Base-by-base conservation (phyloP, 2,797 vertebrate species). In the Borostomias antarcticus region DNA sequence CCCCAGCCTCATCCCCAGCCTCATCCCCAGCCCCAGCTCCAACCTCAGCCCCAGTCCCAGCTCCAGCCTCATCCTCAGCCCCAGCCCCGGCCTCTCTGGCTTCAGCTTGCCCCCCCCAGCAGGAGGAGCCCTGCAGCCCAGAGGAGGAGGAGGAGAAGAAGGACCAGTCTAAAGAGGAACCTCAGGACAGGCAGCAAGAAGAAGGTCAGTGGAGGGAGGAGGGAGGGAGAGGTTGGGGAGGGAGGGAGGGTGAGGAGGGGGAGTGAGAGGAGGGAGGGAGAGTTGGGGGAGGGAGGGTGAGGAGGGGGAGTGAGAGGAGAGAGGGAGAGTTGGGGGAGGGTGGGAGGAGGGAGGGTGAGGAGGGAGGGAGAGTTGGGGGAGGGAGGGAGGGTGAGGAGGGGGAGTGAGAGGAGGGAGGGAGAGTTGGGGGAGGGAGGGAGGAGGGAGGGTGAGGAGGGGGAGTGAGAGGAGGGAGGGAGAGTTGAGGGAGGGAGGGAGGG, bases 131-230 rank as follows among this genome's bases (percentile, higher is more conserved):
- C 51, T 30, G 69, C 76, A 59, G 68, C 25, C 25, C 69, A 4
- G 37, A 64, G 64, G 25, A 57, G 75, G 93, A 90, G 66, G 90
- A 89, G 40, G 89, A 93, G 75, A 97, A 95, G 83, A 88, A 75
- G 54, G 93, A 92, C 83, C 84, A 86, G 85, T 90, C 90, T 7
- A 95, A 94, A 80, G 95, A 96, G 6, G 94, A 94, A 0, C 89
- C 91, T 65, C 81, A 89, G 77, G 87, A 93, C 61, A 84, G 87
- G 19, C 83, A 91, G 71, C 81, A 89, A 4, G 84, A 88, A 64
- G 93, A 95, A 85, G 95, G 96, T 96, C 74, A 88, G 90, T 82
- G 5, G 23, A 37, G 15, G 3, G 2, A 58, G 26, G 59, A 29
- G 52, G 30, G 51, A 52, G 50, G 23, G 53, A 7, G 25, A 4